Base-by-base conservation (phyloP, 2,113 vertebrate genomes). In the Tychaedon coryphoeus region DNA sequence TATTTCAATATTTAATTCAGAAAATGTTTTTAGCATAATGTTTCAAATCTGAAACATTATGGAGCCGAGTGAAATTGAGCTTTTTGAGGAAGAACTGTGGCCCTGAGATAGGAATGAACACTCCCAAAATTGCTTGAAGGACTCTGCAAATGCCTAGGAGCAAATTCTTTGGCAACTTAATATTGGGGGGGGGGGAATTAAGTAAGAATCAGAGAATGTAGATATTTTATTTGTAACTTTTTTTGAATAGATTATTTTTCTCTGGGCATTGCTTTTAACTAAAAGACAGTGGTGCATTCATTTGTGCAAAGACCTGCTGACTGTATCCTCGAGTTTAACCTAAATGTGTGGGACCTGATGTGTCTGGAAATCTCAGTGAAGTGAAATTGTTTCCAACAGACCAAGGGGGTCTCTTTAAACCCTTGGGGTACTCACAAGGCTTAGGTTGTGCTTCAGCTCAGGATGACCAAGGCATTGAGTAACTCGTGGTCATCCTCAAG, bases 151-250 rank as follows among this genome's bases (percentile, higher is more conserved):
- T 64, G 31, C 10, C 45, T 73, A 14, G 14, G 14, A 58, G 15
- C 16, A 74, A 92, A 86, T 67, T 22, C 4, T 38, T 64, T 34
- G 11, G 25, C 14, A 83, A 9, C 14, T 42, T n/a, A 71, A 62
- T 45, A n/a, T 1, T 2, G 6, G 19, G 8, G 25, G 19, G 13
- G 1, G 3, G 19, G 22, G 3, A 38, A 34, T 38, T 36, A 40
- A 22, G 25, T 23, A 47, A 36, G n/a, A 69, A 64, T 18, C 54
- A 43, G 45, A 84, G 25, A 54, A 64, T 13, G 11, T 4, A 47
- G 7, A 6, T 10, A 36, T 86, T 62, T 67, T 6, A 36, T 69
- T 72, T 86, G 48, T 48, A n/a, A 16, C 8, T 77, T 61, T 25
- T 25, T 66, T 72, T 14, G 1, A 71, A 50, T 34, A 54, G 8